A percentile compares a stretch with the other conserved stretches of the same genome.
Evolutionary conservation across 2,888 invertebrate species (phyloP).

Genomic region (Sarcophaga subvicina): DNA sequence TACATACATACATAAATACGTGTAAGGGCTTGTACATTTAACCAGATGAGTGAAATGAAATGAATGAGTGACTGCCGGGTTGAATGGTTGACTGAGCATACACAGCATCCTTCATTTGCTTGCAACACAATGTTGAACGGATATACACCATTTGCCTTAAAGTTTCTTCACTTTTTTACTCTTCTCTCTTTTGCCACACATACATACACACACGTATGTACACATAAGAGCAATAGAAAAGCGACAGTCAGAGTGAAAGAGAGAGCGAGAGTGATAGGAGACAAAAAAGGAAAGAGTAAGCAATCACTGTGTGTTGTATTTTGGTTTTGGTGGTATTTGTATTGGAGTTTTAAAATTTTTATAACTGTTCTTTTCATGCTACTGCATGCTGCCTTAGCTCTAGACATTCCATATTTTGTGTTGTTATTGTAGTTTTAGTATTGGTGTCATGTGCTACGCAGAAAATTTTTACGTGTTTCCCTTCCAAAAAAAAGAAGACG

Average conservation of each 20-base stretch:
- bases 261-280: no score
- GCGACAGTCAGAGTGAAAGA: no score
- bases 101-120: constrained; percentile 47
- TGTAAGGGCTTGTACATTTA: neutral
- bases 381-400: neutral
- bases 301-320: constrained; percentile 35
- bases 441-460: constrained; percentile 42
- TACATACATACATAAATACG: constrained; percentile 7
- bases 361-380: neutral
- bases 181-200: neutral
- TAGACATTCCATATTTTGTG: neutral
- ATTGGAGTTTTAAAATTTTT: constrained; percentile 27
- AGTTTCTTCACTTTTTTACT: constrained; percentile 11
- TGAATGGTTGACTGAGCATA: constrained; percentile 14
- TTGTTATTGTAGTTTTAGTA: constrained; percentile 15
- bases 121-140: constrained; percentile 36
- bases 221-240: no score
- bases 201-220: no score
- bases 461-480: constrained; percentile 38
- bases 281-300: no score
- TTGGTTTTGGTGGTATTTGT: constrained; percentile 47
- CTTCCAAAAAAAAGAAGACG: neutral
- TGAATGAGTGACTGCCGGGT: neutral
- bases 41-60: constrained; percentile 30
- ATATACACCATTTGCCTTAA: constrained; percentile 37